These are phyloP conservation scores for Scatophagus argus DNA, from an alignment of 2,113 vertebrate genomes.

Conservation along the genomic window DNA sequence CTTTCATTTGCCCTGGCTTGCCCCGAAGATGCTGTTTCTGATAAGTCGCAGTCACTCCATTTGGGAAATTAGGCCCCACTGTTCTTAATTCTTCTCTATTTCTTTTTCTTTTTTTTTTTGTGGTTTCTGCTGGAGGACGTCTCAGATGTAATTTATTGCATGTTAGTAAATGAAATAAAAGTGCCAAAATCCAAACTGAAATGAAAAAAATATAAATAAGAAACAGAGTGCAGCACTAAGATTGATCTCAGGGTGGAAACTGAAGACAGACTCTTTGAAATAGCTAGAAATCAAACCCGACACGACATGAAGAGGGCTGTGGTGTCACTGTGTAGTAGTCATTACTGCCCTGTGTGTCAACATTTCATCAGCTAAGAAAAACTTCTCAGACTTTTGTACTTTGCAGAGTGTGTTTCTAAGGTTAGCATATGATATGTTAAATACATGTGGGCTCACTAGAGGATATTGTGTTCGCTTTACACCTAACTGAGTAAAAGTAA, in stretches of 20 bases:
- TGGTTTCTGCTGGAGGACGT: not conserved
- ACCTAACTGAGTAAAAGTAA: not conserved
- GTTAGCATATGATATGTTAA: not conserved
- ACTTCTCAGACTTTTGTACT: too few relatives aligned
- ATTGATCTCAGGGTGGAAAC: not conserved
- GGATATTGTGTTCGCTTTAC: not conserved
- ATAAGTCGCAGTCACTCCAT: slow-evolving; percentile 57
- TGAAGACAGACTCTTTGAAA: too few relatives aligned
- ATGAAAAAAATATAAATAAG: too few relatives aligned
- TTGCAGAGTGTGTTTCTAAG: too few relatives aligned
- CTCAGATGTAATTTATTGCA: not conserved
- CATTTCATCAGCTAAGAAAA: too few relatives aligned
- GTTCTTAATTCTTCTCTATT: slow-evolving; percentile 38
- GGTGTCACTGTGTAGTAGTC: not conserved
- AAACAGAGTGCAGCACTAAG: not conserved
- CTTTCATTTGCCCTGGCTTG: slow-evolving; percentile 31
- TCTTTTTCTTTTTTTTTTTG: not conserved
- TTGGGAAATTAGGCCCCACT: slow-evolving; percentile 50
- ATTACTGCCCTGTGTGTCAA: not conserved
- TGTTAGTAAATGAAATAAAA: not conserved
- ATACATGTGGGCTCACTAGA: not conserved
- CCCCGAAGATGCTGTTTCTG: slow-evolving; percentile 48
- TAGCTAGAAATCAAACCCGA: too few relatives aligned
- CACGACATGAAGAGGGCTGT: not conserved
- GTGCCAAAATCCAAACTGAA: slow-evolving; percentile 2